Evolutionary conservation across 2,888 invertebrate species (phyloP), one percentile per base, ranked within the genome.

Genomic region (Pandemis corylana): DNA sequence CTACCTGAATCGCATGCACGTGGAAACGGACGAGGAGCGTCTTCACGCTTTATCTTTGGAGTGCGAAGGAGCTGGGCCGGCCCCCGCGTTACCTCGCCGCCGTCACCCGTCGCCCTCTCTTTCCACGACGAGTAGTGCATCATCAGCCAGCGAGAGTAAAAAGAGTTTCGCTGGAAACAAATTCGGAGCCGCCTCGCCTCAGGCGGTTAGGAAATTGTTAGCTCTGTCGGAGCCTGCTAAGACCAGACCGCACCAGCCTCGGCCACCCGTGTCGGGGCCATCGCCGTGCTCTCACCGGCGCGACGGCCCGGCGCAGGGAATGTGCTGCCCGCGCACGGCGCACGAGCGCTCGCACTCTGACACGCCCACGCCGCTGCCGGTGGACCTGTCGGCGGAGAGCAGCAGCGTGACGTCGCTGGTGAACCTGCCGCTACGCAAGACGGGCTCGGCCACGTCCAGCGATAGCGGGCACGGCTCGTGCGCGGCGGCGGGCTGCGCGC

Each of bases 151-250:
- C 84, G 97, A 97, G 87, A 96, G 97, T 74, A 95, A 95, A 83
- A 95, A 95, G 80, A 94, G 94, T 78, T 94, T 95, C 80, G 94
- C 93, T 0, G 95, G 96, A 0, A 96, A 96, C 79, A 97, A 97
- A 87, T 97, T 97, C 83, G 97, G 99, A 79, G 97, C 99, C 59
- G 99, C 99, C 59, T 99, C 99, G 13, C 99, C 99, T 28, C 99
- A 99, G 91, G 98, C 99, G 9, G 98, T 99, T 20, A 96, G 99
- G 83, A 99, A 99, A 90, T 96, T 99, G 88, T 95, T 99, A 80
- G 97, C 99, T 7, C 95, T 99, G 46, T 97, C 98, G 12, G 98
- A 98, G 87, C 97, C 97, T 13, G 97, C 96, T 69, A 98, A 98
- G 90, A 97, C 98, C 10, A 95, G 98, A 71, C 98, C 97, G 7